Evolutionary conservation across 1,140 invertebrate species (phyloP).

Genomic region (Scaptomyza montana): DNA sequence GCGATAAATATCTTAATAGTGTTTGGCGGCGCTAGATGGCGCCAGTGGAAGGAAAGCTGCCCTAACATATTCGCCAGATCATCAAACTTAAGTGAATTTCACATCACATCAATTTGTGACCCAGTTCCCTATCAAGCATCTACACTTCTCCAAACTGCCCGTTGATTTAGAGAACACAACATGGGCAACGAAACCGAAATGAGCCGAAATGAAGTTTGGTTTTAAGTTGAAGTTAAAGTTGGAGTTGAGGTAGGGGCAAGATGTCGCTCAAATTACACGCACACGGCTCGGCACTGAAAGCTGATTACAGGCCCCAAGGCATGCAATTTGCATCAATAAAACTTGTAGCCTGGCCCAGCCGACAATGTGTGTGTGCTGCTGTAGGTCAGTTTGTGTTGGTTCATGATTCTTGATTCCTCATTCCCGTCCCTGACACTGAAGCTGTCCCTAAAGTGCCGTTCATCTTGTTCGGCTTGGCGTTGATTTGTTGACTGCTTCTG

Average conservation of each 20-base stretch:
- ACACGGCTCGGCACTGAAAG: constrained; percentile 50
- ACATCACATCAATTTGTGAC: constrained; percentile 60
- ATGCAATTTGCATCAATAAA: constrained; percentile 81
- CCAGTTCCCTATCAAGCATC: constrained; percentile 62
- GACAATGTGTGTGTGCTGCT: constrained; percentile 52
- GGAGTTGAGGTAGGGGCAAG: constrained; percentile 35
- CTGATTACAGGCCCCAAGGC: constrained; percentile 74
- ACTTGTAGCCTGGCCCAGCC: constrained; percentile 34
- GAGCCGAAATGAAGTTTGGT: background rate
- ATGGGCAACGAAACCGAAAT: constrained; percentile 15
- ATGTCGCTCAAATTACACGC: constrained; percentile 81
- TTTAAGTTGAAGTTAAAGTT: constrained; percentile 3
- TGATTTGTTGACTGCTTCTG: constrained; percentile 80
- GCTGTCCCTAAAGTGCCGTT: constrained; percentile 34
- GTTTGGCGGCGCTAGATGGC: constrained; percentile 53
- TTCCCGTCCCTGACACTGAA: constrained; percentile 24
- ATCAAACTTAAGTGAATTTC: constrained; percentile 69
- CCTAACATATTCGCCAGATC: constrained; percentile 57
- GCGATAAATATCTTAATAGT: constrained; percentile 37
- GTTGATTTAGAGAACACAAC: constrained; percentile 13
- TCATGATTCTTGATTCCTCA: background rate
- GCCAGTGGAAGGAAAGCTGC: constrained; percentile 28
- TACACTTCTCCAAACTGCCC: constrained; percentile 12
- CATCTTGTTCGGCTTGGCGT: constrained; percentile 59
- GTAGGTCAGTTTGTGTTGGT: constrained; percentile 73